Base-by-base conservation (phyloP, 37 sponge, comb jelly and placozoan genomes). In the Geodia barretti region DNA sequence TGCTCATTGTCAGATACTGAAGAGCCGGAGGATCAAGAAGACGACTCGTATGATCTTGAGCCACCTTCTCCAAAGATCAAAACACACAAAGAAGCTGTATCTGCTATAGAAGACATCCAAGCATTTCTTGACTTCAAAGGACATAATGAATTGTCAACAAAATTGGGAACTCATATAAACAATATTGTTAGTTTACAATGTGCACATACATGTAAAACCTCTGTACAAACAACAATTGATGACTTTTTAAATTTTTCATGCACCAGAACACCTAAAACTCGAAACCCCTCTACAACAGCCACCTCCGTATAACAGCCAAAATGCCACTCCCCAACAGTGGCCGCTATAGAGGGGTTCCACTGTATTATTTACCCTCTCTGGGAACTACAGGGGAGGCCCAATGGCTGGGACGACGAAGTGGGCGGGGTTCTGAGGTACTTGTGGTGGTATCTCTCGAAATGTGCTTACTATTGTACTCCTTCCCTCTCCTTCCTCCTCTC, bases 1-100 rank as follows among this genome's bases (percentile, higher is more conserved):
- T 82, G 24, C 84, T 87, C 32, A 64, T 91, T 47, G 86, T 63
- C 24, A 70, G 39, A 31, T 24, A 21, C 34, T 21, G 39, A 4
- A 36, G 70, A 70, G 38, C 34, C 36, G 33, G 70, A 70, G 70
- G 39, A 35, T 70, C 39, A 8, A 70, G 70, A 70, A 36, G 54
- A 47, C 54, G 70, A 70, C 30, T 17, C 9, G 39, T 31, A 70
- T 31, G 39, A 36, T 70, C 39, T 36, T 35, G 39, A 31, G 7
- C 39, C 36, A 70, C 70, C 70, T 35, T 19, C 39, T 17, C 9
- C 21, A 70, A 70, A 36, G 36, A 7, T 70, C 70, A 36, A 70
- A 35, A 92, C 54, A 7, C 14, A 81, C 69, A 62, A 58, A 62
- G 61, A 47, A 81, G 82, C 73, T 72, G 34, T 70, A 70, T 70